Percentiles rank a stretch among this genome's conserved stretches.
Conservation (phyloP, 2,888 invertebrate genomes). For the Malthinus flaveolus region DNA sequence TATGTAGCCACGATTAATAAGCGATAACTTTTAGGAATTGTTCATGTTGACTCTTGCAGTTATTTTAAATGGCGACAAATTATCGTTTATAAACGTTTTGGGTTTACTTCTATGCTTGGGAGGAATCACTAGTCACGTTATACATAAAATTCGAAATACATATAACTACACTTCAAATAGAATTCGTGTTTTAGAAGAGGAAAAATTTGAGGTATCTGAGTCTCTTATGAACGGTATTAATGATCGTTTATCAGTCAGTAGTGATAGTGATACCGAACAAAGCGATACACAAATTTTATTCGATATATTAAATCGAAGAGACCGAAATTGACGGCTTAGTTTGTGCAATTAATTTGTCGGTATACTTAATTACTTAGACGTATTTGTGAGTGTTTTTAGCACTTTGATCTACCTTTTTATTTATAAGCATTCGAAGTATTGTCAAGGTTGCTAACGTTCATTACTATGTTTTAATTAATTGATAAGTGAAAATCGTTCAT, state of each 20-base stretch:
- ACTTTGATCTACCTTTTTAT: background rate
- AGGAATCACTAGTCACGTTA: slow-evolving; percentile 84
- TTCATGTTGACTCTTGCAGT: slow-evolving; percentile 89
- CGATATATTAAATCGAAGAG: slow-evolving; percentile 54
- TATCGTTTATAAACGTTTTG: slow-evolving; percentile 79
- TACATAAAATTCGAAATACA: slow-evolving; percentile 63
- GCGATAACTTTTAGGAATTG: slow-evolving; percentile 74
- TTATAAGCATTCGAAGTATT: background rate
- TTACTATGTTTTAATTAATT: background rate
- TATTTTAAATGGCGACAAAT: slow-evolving; percentile 80
- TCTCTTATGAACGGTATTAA: slow-evolving; percentile 42
- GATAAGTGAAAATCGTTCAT: too few species aligned
- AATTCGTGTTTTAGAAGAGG: slow-evolving; percentile 36
- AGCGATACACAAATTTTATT: slow-evolving; percentile 58
- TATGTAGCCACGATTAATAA: background rate
- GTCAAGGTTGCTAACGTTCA: slow-evolving; percentile 3
- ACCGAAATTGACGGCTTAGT: slow-evolving; percentile 35
- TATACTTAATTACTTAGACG: background rate
- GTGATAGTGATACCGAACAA: slow-evolving; percentile 50
- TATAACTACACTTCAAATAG: slow-evolving; percentile 28
- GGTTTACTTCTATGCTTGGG: slow-evolving; percentile 86
- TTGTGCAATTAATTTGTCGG: background rate
- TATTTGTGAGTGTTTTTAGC: background rate
- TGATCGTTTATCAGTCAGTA: slow-evolving; percentile 37
- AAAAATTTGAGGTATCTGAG: slow-evolving; percentile 45